Base-by-base conservation (phyloP, 2,113 vertebrate genomes). In the Lagopus muta region DNA sequence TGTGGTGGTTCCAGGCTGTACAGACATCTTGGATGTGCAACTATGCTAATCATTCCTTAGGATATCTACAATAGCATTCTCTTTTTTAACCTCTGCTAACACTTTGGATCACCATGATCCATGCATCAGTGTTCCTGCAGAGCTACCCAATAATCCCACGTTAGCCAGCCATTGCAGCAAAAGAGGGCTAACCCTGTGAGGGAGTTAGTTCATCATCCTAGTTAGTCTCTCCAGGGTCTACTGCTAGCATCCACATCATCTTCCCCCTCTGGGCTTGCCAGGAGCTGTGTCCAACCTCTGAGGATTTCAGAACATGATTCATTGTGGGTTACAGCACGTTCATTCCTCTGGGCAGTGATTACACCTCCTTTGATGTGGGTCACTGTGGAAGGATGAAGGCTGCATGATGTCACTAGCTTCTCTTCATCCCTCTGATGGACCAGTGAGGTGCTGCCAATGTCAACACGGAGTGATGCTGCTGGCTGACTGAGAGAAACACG, bases 341-440 rank as follows among this genome's bases (percentile, higher is more conserved):
- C 91, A 64, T 94, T 96, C 66, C 94, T 88, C 90, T 86, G 93
- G 82, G 84, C 86, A 80, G 96, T 20, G 27, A 95, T 93, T 93
- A 90, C 94, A 64, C 69, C 58, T 60, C 86, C 73, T 96, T 96
- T 96, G 96, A 96, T 96, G 95, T 94, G 94, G 95, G 91, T 96
- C 94, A 89, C 93, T 0, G 1, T 95, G 92, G 75, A 89, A 82
- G 88, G 95, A 93, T 90, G 92, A 89, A 85, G 94, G 79, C 84
- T 96, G 72, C 75, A 92, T 96, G 95, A 97, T 90, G 88, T 97
- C 96, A 97, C 64, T 84, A 62, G 50, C 79, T 95, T 89, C 75
- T 50, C 60, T 65, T 43, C n/a, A 24, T 67, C 43, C 73, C 50
- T 89, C 70, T 94, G 84, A 84, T 0, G 0, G 93, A 81, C 93